Percentiles rank a stretch among this genome's conserved stretches.
Conservation (phyloP, 2,113 vertebrate species). For the Misgurnus anguillicaudatus region DNA sequence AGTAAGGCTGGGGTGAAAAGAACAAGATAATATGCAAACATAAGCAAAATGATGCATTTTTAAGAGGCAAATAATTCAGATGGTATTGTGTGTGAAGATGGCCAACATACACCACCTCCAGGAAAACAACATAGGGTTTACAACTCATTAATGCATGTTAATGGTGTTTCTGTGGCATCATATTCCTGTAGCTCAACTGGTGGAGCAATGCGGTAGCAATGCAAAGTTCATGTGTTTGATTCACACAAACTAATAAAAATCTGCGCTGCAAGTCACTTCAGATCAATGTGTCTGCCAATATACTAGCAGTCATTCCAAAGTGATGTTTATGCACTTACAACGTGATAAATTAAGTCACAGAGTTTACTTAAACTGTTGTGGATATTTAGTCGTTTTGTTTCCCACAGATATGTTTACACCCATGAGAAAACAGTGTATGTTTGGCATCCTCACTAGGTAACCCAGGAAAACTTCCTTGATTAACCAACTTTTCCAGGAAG, state of each 20-base stretch:
- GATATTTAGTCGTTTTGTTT: too few species aligned
- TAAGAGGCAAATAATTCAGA: constrained; percentile 73
- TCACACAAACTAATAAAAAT: too few species aligned
- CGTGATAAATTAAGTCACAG: too few species aligned
- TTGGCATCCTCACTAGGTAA: background rate
- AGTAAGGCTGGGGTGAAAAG: constrained; percentile 66
- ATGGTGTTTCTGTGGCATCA: constrained; percentile 74
- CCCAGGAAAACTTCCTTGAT: background rate
- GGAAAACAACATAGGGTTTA: constrained; percentile 72
- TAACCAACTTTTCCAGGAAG: background rate
- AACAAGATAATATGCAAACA: constrained; percentile 76
- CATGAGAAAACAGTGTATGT: background rate
- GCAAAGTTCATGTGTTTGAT: background rate
- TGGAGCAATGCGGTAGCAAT: background rate
- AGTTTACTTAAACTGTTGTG: background rate
- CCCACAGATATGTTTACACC: too few species aligned
- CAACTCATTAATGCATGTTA: constrained; percentile 68
- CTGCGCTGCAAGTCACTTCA: too few species aligned
- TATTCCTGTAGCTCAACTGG: constrained; percentile 38
- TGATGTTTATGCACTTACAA: too few species aligned
- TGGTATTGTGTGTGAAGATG: constrained; percentile 53
- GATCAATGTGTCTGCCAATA: too few species aligned
- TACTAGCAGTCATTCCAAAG: too few species aligned
- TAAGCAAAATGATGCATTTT: constrained; percentile 74
- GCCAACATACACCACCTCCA: constrained; percentile 62